Conservation (phyloP, 2,113 vertebrate genomes). For the Grammomys dolichurus region DNA sequence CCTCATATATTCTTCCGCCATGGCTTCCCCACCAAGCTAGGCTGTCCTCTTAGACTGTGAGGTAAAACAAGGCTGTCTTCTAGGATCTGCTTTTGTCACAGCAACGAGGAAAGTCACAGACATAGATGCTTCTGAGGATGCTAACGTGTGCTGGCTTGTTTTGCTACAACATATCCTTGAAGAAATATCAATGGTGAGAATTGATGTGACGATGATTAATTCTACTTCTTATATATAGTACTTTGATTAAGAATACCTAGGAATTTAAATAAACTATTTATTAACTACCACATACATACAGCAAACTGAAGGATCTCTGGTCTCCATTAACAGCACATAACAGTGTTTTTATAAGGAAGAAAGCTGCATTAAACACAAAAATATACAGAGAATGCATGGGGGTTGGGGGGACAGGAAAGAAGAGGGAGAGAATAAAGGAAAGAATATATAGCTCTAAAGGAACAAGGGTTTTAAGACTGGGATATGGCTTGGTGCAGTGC, state of each 20-base stretch:
- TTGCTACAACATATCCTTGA: slow-evolving; percentile 50
- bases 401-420: neutral
- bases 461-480: neutral
- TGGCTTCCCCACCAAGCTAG: neutral
- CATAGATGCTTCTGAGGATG: neutral
- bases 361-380: slow-evolving; percentile 15
- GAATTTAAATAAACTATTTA: slow-evolving; percentile 4
- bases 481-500: neutral
- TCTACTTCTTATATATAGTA: slow-evolving; percentile 23
- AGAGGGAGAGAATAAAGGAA: neutral
- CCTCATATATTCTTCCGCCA: neutral
- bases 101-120: neutral
- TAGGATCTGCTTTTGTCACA: neutral
- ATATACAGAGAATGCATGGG: neutral
- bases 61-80: neutral
- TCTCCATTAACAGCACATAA: neutral
- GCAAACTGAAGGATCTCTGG: neutral
- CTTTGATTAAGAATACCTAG: slow-evolving; percentile 21
- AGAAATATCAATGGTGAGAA: slow-evolving; percentile 11
- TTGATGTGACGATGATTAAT: slow-evolving; percentile 32
- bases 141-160: slow-evolving; percentile 24
- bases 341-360: slow-evolving; percentile 48
- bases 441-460: slow-evolving; percentile 3
- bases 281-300: neutral
- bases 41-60: neutral